Evolutionary conservation across 2,113 vertebrate species (phyloP).

Genomic region (Sorex fumeus): DNA sequence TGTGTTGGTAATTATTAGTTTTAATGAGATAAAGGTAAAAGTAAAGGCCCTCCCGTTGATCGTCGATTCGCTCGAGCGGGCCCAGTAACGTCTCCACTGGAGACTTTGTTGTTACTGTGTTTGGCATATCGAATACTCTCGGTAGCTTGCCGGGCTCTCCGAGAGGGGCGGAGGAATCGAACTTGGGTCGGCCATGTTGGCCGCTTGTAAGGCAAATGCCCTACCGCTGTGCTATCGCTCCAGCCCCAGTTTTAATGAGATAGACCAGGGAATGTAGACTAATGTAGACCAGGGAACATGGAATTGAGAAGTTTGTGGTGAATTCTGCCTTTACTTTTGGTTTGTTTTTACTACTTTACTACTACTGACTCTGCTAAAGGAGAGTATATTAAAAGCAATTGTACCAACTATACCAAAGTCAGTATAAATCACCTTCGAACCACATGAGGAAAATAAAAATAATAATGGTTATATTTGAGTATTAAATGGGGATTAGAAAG

Average conservation of each 20-base stretch:
- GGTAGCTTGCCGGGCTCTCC: too few relatives aligned
- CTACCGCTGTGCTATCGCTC: too few relatives aligned
- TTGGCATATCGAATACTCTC: too few relatives aligned
- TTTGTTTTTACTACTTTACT: too few relatives aligned
- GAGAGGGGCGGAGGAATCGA: too few relatives aligned
- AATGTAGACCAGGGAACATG: background rate
- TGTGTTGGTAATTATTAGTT: background rate
- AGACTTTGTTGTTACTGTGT: too few relatives aligned
- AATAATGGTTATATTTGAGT: background rate
- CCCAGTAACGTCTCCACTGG: too few relatives aligned
- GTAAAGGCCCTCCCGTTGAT: too few relatives aligned
- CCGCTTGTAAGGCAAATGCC: too few relatives aligned
- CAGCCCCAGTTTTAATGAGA: background rate
- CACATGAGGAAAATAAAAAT: background rate
- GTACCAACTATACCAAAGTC: too few relatives aligned
- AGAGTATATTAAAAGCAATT: background rate
- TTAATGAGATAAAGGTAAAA: background rate
- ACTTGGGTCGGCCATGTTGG: too few relatives aligned
- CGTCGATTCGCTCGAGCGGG: too few relatives aligned
- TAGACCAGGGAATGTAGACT: background rate
- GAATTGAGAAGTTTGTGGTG: background rate
- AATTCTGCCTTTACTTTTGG: slow-evolving; percentile 12
- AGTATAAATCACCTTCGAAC: background rate
- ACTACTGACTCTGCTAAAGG: background rate
- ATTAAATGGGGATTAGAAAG: background rate